Percentiles rank a stretch among this genome's conserved stretches.
phyloP scores from a whole-genome alignment of 2,888 invertebrate genomes.

The Ectemnius cavifrons region DNA sequence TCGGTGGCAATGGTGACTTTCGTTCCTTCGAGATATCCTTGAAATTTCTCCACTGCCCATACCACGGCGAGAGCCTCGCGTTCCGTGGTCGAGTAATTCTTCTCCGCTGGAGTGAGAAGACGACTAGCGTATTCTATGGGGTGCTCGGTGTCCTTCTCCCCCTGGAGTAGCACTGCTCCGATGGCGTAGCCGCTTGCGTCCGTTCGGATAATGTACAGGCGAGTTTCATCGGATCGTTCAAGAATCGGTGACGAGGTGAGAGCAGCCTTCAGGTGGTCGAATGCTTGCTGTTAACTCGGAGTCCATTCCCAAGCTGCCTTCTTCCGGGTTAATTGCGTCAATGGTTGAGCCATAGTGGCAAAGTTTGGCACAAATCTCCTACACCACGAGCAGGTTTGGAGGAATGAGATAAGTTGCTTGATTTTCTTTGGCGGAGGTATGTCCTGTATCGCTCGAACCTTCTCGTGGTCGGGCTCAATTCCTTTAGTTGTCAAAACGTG shows the following conservation, averaged over 20 bases:
- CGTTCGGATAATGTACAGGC: not conserved
- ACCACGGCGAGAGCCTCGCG: conserved; percentile 1
- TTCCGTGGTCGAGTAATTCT: not conserved
- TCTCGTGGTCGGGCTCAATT: not conserved
- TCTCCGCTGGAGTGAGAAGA: not conserved
- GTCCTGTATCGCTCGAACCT: not conserved
- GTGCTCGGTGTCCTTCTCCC: not conserved
- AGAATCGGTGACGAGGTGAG: not conserved
- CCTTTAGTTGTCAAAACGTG: not conserved
- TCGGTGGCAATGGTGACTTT: conserved; percentile 1
- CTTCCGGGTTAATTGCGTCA: not conserved
- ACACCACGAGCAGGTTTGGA: not conserved
- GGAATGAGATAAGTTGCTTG: not conserved
- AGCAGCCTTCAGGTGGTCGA: not conserved
- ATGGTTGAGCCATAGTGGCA: not conserved
- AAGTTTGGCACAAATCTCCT: not conserved
- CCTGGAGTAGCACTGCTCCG: conserved; percentile 4
- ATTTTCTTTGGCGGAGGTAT: conserved; percentile 3
- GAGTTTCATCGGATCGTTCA: not conserved
- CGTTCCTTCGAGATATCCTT: not conserved
- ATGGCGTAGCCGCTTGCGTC: conserved; percentile 7
- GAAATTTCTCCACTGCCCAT: not conserved
- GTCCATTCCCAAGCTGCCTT: conserved; percentile 1
- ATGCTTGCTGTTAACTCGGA: not conserved
- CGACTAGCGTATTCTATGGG: conserved; percentile 3